phyloP scores from a whole-genome alignment of 2,888 invertebrate species.

The Orthosia incerta region DNA sequence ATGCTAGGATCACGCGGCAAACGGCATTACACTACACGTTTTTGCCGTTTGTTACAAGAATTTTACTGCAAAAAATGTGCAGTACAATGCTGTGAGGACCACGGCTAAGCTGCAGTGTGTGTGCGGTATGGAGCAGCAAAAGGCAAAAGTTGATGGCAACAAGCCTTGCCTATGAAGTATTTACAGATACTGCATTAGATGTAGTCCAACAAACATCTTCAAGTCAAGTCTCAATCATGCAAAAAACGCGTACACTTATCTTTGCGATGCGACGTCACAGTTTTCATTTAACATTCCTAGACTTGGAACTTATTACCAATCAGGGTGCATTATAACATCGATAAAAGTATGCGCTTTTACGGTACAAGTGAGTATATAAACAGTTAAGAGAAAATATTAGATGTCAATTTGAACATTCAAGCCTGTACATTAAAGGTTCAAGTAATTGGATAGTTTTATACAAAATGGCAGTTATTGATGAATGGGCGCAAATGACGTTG shows the following conservation, averaged over 20 bases:
- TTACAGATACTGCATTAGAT: slow-evolving; percentile 25
- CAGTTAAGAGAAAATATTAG: slow-evolving; percentile 24
- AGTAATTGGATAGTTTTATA: slow-evolving; percentile 14
- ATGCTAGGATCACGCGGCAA: too few relatives aligned
- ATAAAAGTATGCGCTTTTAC: slow-evolving; percentile 18
- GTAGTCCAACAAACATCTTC: slow-evolving; percentile 9
- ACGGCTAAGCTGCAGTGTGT: slow-evolving; percentile 1
- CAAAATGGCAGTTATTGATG: slow-evolving; percentile 21
- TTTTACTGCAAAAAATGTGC: too few relatives aligned
- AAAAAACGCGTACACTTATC: slow-evolving; percentile 34
- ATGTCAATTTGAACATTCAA: slow-evolving; percentile 20
- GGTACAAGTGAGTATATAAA: neutral
- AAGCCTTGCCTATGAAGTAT: slow-evolving; percentile 10
- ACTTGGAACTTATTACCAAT: slow-evolving; percentile 36
- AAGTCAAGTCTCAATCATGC: slow-evolving; percentile 36
- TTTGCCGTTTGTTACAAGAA: too few relatives aligned
- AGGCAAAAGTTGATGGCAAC: neutral
- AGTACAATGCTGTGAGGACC: too few relatives aligned
- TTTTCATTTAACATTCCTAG: slow-evolving; percentile 20
- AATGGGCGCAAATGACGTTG: slow-evolving; percentile 3
- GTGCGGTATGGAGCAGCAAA: neutral
- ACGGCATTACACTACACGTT: too few relatives aligned
- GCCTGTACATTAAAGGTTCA: slow-evolving; percentile 4
- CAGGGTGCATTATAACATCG: neutral
- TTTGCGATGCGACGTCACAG: neutral